Base-by-base conservation (phyloP, 2,797 vertebrate genomes). In the Nothura maculosa region DNA sequence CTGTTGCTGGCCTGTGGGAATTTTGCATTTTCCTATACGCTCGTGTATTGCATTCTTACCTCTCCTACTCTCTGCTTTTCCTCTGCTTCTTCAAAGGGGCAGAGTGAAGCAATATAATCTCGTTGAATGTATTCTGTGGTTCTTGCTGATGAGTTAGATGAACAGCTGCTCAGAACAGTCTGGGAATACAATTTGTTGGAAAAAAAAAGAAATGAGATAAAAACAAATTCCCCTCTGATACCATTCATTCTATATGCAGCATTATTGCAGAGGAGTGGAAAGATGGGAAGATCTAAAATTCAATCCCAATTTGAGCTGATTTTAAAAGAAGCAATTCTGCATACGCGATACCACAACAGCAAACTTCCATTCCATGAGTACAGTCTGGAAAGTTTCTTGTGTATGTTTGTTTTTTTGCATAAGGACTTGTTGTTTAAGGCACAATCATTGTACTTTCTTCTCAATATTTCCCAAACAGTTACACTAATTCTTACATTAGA, bases 141-240 rank as follows among this genome's bases (percentile, higher is more conserved):
- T 96, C 82, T 94, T 95, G 89, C 93, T 89, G 89, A 87, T 94
- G 79, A 93, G 93, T 90, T 90, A 94, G 84, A 90, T 76, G 87
- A 96, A 84, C 89, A 94, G 95, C 94, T 96, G 95, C 91, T 79
- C 68, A 40, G 40, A 95, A 77, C 82, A 95, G 70, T 83, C 87
- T 93, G 79, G 81, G 77, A 95, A 86, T 89, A 95, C 77, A 89
- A 77, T 85, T 91, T 86, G 67, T 48, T 95, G 63, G 17, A 43
- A 48, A 48, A 50, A 14, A 48, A 83, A 89, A 85, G 47, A 89
- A 57, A 85, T 83, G 79, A 87, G 92, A 90, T 83, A 86, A 25
- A 91, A 94, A 90, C 73, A 76, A 84, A 93, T 86, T 89, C 80
- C 61, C 61, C 93, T 79, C 81, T 57, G 90, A 93, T 94, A 80